These are phyloP conservation scores for Ochropacha duplaris DNA, from an alignment of 2,888 invertebrate species.

Conservation along the genomic window DNA sequence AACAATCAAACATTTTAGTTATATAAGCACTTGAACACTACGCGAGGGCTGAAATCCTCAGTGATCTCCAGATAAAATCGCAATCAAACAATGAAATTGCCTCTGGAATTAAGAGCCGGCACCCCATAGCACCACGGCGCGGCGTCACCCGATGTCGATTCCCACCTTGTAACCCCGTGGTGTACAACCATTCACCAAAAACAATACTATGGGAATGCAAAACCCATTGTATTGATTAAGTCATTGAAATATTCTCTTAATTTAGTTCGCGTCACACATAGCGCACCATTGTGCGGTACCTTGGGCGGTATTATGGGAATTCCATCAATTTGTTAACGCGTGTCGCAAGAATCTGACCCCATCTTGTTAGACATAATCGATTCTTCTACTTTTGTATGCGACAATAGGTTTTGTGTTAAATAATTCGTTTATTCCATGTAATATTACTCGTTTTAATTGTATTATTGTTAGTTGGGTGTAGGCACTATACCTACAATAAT, in stretches of 20 bases:
- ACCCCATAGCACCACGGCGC: constrained; percentile 42
- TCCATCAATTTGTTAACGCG: constrained; percentile 76
- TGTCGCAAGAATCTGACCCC: constrained; percentile 64
- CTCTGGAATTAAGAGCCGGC: constrained; percentile 56
- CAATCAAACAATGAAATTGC: constrained; percentile 72
- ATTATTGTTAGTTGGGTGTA: constrained; percentile 42
- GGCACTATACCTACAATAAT: constrained; percentile 2
- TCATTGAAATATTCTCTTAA: constrained; percentile 72
- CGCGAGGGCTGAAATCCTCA: constrained; percentile 66
- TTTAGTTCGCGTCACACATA: constrained; percentile 56
- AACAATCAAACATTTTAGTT: constrained; percentile 15
- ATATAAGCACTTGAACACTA: constrained; percentile 38
- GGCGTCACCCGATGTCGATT: constrained; percentile 71
- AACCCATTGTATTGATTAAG: constrained; percentile 79
- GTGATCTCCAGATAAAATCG: constrained; percentile 77
- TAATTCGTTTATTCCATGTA: constrained; percentile 65
- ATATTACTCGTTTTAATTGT: constrained; percentile 65
- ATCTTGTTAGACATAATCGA: constrained; percentile 57
- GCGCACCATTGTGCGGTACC: constrained; percentile 62
- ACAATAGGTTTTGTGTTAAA: constrained; percentile 69
- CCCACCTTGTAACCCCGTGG: constrained; percentile 64
- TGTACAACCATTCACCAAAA: constrained; percentile 63
- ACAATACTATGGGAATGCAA: constrained; percentile 78
- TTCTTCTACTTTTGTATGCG: constrained; percentile 51
- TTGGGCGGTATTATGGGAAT: constrained; percentile 77